Conservation (phyloP, 1,140 invertebrate genomes). For the Drosophila biarmipes region DNA sequence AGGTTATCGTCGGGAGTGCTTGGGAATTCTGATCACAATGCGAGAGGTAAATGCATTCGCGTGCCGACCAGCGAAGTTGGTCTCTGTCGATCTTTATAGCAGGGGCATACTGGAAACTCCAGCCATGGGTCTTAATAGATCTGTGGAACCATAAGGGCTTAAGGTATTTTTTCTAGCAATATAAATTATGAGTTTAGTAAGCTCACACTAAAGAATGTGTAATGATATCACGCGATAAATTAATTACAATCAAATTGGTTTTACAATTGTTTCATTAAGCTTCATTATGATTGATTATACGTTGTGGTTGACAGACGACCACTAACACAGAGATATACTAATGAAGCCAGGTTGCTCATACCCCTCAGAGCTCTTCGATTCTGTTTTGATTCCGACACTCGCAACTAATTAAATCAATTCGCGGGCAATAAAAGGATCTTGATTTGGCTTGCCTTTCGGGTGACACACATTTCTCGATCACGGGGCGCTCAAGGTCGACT, state of each 20-base stretch:
- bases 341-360: not conserved
- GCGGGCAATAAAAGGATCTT: slow-evolving; percentile 63
- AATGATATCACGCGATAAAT: not conserved
- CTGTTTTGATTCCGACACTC: slow-evolving; percentile 26
- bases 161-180: too few species aligned
- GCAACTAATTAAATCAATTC: slow-evolving; percentile 68
- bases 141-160: too few species aligned
- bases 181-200: too few species aligned
- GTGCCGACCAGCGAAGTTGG: slow-evolving; percentile 20
- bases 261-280: not conserved
- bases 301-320: not conserved
- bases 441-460: not conserved
- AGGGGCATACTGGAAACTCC: not conserved
- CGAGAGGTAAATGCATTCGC: slow-evolving; percentile 27
- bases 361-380: not conserved
- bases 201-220: not conserved
- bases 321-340: too few species aligned
- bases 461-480: slow-evolving; percentile 38
- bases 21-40: not conserved
- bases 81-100: not conserved
- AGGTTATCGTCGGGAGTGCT: not conserved
- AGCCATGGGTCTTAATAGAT: too few species aligned
- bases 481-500: slow-evolving; percentile 46
- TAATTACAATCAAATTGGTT: not conserved
- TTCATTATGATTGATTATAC: too few species aligned